Evolutionary conservation across 2,888 invertebrate genomes (phyloP), one percentile per base, ranked within the genome.

Genomic region (Lacanobia wlatinum): DNA sequence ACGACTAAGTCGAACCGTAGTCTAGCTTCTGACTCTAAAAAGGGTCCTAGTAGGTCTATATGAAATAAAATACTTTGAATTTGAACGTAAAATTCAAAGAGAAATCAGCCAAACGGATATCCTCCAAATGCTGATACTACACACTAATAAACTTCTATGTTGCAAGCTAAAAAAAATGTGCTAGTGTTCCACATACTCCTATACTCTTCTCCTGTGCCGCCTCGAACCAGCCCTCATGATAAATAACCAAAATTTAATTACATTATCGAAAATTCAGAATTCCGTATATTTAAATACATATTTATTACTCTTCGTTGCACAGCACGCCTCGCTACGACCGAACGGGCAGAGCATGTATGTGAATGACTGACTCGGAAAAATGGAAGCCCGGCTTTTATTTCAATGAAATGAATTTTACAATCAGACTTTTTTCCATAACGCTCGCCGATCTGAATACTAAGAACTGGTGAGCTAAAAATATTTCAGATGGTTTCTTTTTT

Each of bases 301-400:
- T 67, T 58, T 64, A 76, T 50, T 50, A 62, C 70, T 12, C 14
- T 52, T 67, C 55, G 63, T 69, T 69, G 50, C 66, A 71, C 43
- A 71, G 40, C 40, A 76, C 48, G 72, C 63, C 43, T 81, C 63
- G 46, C 70, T 73, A 48, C 55, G 63, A 73, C 1, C 60, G 66
- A 61, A 62, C 58, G 50, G 21, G 18, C 58, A 53, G 38, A 53
- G 46, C 65, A 28, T 62, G 43, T 53, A 61, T 74, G 52, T 60
- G 72, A 80, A 74, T 75, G 72, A 73, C 38, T 81, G 84, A 76
- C 52, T 55, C 71, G 62, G 71, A 70, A 73, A 73, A 76, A 76
- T 67, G 61, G 55, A 38, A 52, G 34, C 23, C 18, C 48, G 38
- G 1, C 46, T 63, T 84, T 75, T 63, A 73, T 78, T 81, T 68